Evolutionary conservation across 1,140 invertebrate genomes (phyloP).

Genomic region (Drosophila watanabei): DNA sequence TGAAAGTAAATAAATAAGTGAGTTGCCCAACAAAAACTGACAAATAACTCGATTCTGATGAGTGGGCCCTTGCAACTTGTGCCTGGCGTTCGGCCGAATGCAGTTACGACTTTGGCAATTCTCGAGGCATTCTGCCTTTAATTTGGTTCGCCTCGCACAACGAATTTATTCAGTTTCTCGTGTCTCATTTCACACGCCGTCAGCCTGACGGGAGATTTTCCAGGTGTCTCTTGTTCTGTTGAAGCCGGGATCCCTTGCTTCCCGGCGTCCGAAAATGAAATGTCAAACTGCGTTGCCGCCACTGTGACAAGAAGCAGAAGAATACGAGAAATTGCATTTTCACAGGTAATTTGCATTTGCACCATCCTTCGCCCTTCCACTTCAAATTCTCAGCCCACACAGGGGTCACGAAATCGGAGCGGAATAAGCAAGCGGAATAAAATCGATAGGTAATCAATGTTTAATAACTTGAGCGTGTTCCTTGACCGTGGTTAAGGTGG

Average conservation of each 20-base stretch:
- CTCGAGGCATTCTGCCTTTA: conserved; percentile 9
- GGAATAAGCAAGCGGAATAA: conserved; percentile 35
- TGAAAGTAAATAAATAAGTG: conserved; percentile 42
- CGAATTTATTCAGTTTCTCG: conserved; percentile 21
- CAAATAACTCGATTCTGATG: conserved; percentile 53
- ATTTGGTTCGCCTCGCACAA: conserved; percentile 28
- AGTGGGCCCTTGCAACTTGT: conserved; percentile 15
- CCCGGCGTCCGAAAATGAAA: conserved; percentile 59
- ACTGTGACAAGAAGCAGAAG: conserved; percentile 26
- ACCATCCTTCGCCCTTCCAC: conserved; percentile 13
- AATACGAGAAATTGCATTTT: conserved; percentile 49
- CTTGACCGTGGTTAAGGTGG: conserved; percentile 8
- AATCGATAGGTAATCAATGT: conserved; percentile 74
- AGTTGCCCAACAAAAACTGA: conserved; percentile 23
- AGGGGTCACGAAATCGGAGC: neutral
- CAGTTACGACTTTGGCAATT: conserved; percentile 25
- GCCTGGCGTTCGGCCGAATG: conserved; percentile 1
- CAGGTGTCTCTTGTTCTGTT: conserved; percentile 24
- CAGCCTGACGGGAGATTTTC: conserved; percentile 43
- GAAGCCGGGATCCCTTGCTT: neutral
- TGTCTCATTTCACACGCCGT: conserved; percentile 55
- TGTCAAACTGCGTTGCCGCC: conserved; percentile 45
- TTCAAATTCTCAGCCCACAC: conserved; percentile 22
- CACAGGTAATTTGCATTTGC: conserved; percentile 54
- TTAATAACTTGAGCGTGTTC: conserved; percentile 45